Evolutionary conservation across 2,888 invertebrate genomes (phyloP).

Genomic region (Lycia hirtaria): DNA sequence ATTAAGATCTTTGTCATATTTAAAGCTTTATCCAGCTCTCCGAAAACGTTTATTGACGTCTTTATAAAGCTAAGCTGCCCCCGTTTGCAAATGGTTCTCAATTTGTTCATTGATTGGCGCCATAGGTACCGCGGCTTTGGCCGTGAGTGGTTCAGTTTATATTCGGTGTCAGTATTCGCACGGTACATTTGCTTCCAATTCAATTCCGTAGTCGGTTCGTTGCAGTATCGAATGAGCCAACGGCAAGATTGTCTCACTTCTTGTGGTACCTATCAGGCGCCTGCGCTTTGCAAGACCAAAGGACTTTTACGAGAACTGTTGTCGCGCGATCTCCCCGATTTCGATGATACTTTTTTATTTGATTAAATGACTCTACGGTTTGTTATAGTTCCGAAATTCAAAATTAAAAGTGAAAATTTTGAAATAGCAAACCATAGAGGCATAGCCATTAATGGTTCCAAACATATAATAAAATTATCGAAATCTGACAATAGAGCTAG

Average conservation of each 20-base stretch:
- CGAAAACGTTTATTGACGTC: constrained; percentile 3
- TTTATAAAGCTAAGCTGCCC: constrained; percentile 14
- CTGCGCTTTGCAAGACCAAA: constrained; percentile 19
- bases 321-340: too few species aligned
- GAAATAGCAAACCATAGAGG: too few species aligned
- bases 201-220: constrained; percentile 79
- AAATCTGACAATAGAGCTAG: too few species aligned
- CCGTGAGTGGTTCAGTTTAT: constrained; percentile 74
- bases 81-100: constrained; percentile 52
- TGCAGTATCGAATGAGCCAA: constrained; percentile 81
- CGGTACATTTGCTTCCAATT: constrained; percentile 83
- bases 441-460: too few species aligned
- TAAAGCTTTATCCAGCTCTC: background rate
- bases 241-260: constrained; percentile 72
- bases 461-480: too few species aligned
- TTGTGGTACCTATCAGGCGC: constrained; percentile 42
- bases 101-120: constrained; percentile 63
- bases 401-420: too few species aligned
- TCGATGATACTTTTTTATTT: too few species aligned
- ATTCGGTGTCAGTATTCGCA: constrained; percentile 73
- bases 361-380: too few species aligned
- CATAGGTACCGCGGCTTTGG: constrained; percentile 58
- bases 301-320: too few species aligned
- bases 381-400: too few species aligned
- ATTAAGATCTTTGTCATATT: background rate